Evolutionary conservation across 2,888 invertebrate species (phyloP).

Genomic region (Plusia festucae): DNA sequence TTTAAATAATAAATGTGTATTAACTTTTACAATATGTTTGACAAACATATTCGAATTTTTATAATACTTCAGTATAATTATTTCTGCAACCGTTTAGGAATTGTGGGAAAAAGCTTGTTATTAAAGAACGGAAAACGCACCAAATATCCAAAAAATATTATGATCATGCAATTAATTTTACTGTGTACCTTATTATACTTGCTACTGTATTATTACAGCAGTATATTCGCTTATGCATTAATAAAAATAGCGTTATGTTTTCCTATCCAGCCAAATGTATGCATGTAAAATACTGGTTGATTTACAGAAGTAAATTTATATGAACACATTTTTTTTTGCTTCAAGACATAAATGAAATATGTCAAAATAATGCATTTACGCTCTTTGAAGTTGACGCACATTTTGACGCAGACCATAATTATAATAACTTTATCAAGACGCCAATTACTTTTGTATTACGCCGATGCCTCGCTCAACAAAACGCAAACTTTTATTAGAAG

Average conservation of each 20-base stretch:
- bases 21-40: not conserved
- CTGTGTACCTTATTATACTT: not conserved
- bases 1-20: too few relatives aligned
- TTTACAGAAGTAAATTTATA: not conserved
- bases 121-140: conserved; percentile 19
- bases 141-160: conserved; percentile 9
- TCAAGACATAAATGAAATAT: not conserved
- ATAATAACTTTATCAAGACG: not conserved
- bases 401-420: conserved; percentile 14
- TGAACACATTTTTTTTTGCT: conserved; percentile 15
- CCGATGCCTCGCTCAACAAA: conserved; percentile 20
- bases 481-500: conserved; percentile 10
- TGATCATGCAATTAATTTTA: too few relatives aligned
- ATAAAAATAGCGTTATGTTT: conserved; percentile 11
- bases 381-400: conserved; percentile 9
- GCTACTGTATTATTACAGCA: not conserved
- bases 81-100: conserved; percentile 31
- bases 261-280: conserved; percentile 21
- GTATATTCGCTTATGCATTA: conserved; percentile 6
- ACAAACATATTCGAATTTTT: too few relatives aligned
- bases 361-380: not conserved
- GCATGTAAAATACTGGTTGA: not conserved
- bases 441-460: conserved; percentile 28
- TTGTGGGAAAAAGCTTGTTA: conserved; percentile 21
- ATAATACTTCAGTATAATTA: conserved; percentile 28